Evolutionary conservation across 1,140 invertebrate genomes (phyloP).

Genomic region (Holotrichia oblita): DNA sequence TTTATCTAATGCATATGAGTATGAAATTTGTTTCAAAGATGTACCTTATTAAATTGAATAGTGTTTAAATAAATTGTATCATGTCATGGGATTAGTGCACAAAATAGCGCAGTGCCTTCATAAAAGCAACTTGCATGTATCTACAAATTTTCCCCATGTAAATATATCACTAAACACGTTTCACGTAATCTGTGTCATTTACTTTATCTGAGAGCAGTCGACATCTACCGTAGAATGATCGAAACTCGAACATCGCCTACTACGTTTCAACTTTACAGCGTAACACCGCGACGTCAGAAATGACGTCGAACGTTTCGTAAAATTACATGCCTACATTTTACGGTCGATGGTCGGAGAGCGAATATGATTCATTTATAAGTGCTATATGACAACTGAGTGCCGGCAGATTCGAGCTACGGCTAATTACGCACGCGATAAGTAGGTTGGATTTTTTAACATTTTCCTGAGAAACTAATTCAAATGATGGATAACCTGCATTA

Average conservation of each 20-base stretch:
- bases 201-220: slow-evolving; percentile 20
- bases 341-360: neutral
- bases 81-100: too few species aligned
- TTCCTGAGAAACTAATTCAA: neutral
- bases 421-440: slow-evolving; percentile 13
- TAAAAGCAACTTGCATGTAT: too few species aligned
- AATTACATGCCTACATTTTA: slow-evolving; percentile 29
- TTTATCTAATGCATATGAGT: too few species aligned
- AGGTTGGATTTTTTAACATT: slow-evolving; percentile 5
- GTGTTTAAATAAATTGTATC: too few species aligned
- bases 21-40: too few species aligned
- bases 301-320: slow-evolving; percentile 19
- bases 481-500: neutral
- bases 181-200: neutral
- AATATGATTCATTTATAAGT: slow-evolving; percentile 13
- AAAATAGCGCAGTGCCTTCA: too few species aligned
- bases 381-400: neutral
- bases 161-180: too few species aligned
- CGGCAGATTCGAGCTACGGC: neutral
- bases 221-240: neutral
- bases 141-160: too few species aligned
- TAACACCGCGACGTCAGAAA: neutral
- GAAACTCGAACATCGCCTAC: neutral
- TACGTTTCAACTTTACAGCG: neutral
- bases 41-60: too few species aligned